These are phyloP conservation scores for Ceratina calcarata DNA, from an alignment of 1,140 invertebrate genomes.

Conservation along the genomic window DNA sequence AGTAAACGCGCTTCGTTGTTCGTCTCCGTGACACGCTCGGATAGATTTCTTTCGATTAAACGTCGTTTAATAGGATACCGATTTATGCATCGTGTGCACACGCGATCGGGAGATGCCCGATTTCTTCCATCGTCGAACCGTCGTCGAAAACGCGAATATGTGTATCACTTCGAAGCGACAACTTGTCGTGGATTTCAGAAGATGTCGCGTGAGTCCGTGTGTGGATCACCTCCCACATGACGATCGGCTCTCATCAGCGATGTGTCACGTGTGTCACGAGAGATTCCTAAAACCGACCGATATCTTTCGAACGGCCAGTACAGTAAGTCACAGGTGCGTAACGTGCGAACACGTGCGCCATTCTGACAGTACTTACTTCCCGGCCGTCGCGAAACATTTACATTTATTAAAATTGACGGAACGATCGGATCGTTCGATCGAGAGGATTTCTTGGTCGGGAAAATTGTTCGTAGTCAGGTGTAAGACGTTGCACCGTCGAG, in stretches of 20 bases:
- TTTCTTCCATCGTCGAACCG: background rate
- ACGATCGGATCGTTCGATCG: too few species aligned
- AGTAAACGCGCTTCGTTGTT: background rate
- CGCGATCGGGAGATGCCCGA: too few species aligned
- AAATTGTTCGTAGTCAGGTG: background rate
- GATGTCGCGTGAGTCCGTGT: slow-evolving; percentile 47
- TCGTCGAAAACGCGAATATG: too few species aligned
- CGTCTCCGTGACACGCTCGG: too few species aligned
- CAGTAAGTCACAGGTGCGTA: background rate
- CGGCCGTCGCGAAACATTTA: too few species aligned
- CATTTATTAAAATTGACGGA: too few species aligned
- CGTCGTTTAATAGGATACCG: too few species aligned
- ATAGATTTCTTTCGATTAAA: background rate
- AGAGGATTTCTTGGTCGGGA: too few species aligned
- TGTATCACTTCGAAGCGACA: too few species aligned
- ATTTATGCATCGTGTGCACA: too few species aligned
- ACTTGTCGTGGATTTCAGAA: slow-evolving; percentile 36
- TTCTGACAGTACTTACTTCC: background rate
- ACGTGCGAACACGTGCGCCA: slow-evolving; percentile 35
- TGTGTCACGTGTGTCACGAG: slow-evolving; percentile 45
- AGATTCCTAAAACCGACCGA: background rate
- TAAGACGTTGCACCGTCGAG: slow-evolving; percentile 3
- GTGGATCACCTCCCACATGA: slow-evolving; percentile 25
- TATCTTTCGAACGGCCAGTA: slow-evolving; percentile 38
- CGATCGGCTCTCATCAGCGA: background rate